Conservation (phyloP, 2,797 vertebrate genomes). For the Sebastiscus albofasciatus region DNA sequence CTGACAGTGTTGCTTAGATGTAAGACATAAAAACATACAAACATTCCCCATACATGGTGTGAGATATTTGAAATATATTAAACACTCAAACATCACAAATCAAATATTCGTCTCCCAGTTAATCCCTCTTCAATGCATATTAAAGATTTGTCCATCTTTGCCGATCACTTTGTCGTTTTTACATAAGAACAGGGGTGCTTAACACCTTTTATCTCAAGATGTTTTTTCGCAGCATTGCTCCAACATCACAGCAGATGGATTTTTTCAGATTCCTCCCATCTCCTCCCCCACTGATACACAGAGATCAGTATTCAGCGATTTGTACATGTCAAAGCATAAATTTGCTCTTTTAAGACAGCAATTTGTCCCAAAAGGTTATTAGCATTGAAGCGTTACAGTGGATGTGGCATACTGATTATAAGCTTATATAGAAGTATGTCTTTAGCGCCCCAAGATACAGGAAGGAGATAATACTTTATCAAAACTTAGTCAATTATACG, state of each 20-base stretch:
- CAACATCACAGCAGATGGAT: constrained; percentile 64
- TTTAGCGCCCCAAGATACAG: neutral
- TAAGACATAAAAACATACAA: constrained; percentile 22
- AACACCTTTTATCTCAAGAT: constrained; percentile 64
- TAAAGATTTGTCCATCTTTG: constrained; percentile 24
- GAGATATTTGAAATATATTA: constrained; percentile 21
- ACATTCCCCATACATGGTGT: neutral
- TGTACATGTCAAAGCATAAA: constrained; percentile 26
- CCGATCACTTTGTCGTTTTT: constrained; percentile 30
- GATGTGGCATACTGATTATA: constrained; percentile 3
- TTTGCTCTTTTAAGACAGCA: constrained; percentile 28
- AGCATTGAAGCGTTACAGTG: neutral
- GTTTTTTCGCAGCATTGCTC: constrained; percentile 49
- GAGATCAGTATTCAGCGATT: constrained; percentile 49
- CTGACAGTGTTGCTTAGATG: constrained; percentile 38
- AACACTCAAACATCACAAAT: constrained; percentile 20
- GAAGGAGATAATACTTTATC: neutral
- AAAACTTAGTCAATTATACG: neutral
- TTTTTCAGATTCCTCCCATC: constrained; percentile 45
- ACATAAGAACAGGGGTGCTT: constrained; percentile 45
- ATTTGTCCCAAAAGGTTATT: constrained; percentile 36
- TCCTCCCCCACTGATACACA: constrained; percentile 33
- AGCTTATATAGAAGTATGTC: neutral
- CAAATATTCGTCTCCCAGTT: constrained; percentile 11
- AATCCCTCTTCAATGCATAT: constrained; percentile 24